Conservation (phyloP, 2,797 vertebrate genomes). For the Argya squamiceps region DNA sequence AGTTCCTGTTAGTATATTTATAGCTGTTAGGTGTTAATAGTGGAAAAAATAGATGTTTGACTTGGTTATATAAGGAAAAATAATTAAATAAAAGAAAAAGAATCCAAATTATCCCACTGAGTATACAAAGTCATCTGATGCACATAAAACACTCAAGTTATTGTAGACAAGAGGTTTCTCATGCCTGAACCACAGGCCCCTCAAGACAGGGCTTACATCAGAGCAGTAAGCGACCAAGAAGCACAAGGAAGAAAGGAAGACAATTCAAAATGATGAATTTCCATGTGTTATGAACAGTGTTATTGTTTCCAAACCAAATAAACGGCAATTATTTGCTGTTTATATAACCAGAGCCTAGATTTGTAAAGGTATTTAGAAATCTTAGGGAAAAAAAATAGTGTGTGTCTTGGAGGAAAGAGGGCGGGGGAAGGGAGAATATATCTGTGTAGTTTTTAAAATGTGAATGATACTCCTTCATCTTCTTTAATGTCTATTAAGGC, state of each 20-base stretch:
- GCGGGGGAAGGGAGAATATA: rapidly evolving
- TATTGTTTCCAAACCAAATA: background rate
- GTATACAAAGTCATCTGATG: background rate
- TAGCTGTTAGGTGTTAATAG: background rate
- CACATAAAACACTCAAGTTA: background rate
- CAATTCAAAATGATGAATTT: background rate
- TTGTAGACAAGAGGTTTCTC: background rate
- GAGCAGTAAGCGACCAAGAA: background rate
- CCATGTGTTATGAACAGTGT: background rate
- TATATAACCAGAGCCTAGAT: background rate
- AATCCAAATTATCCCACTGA: background rate
- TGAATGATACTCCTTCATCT: background rate
- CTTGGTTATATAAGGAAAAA: background rate
- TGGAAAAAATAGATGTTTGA: background rate
- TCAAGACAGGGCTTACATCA: background rate
- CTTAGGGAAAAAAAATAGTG: background rate
- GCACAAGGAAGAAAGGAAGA: background rate
- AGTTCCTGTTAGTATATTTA: background rate
- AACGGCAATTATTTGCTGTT: background rate
- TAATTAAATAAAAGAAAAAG: background rate
- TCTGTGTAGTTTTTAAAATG: background rate
- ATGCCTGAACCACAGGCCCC: background rate
- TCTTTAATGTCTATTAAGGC: background rate
- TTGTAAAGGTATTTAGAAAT: background rate
- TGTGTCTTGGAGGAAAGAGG: too few relatives aligned